Conservation (phyloP, 2,888 invertebrate genomes). For the Sphinx pinastri region DNA sequence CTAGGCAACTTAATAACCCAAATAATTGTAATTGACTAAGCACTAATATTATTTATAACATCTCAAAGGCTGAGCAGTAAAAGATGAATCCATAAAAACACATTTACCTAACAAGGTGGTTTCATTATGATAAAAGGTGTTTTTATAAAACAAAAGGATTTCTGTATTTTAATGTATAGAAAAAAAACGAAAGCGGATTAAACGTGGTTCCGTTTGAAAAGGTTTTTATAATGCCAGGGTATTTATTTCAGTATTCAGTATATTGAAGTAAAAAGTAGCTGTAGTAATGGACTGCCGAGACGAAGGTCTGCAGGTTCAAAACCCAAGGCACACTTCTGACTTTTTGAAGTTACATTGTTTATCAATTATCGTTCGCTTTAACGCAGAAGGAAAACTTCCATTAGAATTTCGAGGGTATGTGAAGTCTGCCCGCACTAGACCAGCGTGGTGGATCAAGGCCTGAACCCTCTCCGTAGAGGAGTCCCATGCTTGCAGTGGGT, state of each 20-base stretch:
- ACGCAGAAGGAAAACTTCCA: no score
- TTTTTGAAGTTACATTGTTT: no score
- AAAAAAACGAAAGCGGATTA: neutral
- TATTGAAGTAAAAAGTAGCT: no score
- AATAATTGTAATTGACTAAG: no score
- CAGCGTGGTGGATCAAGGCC: neutral
- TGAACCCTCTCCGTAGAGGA: neutral
- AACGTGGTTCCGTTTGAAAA: neutral
- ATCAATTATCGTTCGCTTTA: no score
- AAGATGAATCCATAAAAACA: neutral
- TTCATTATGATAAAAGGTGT: conserved; percentile 13
- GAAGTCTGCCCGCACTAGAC: neutral
- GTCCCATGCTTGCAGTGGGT: no score
- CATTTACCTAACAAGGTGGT: neutral
- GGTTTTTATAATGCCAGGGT: neutral
- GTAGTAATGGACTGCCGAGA: no score
- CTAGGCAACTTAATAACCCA: no score
- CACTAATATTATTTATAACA: neutral
- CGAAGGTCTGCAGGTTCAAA: no score
- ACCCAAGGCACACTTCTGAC: no score
- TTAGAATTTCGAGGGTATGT: neutral
- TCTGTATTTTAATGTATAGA: neutral
- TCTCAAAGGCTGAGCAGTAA: neutral
- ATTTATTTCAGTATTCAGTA: no score
- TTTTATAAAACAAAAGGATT: conserved; percentile 6